Base-by-base conservation (phyloP, 2,888 invertebrate genomes). In the Drosophila imparisetae region DNA sequence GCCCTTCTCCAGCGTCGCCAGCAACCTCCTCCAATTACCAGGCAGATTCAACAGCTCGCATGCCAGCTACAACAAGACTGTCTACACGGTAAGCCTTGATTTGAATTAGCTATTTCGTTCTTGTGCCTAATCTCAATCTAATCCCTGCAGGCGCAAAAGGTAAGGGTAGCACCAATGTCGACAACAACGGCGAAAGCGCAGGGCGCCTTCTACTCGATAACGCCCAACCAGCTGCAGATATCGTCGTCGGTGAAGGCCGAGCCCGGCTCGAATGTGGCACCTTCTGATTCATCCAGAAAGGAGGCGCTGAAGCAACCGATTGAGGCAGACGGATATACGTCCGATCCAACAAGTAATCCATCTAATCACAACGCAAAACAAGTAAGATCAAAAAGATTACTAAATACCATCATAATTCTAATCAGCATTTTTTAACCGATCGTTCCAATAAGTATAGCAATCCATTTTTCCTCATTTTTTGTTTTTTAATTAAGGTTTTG, bases 201-300 rank as follows among this genome's bases (percentile, higher is more conserved):
- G 60, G 92, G 91, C 1, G 89, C 91, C 15, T 92, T 92, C 38
- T 91, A 92, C 58, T 89, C 91, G 2, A 86, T 91, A 21, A 88
- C 90, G 29, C 87, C 91, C n/a, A 52, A 84, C 4, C 91, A 91
- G 65, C 62, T 90, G 18, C 90, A 91, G 27, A 80, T 91, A 4
- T 80, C 92, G 21, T 83, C 92, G 2, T 92, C 92, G 5, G 85
- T 92, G 0, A 93, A 93, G 67, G 92, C 91, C 6, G 92, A 92
- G 69, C 91, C 92, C 2, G 92, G 92, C 24, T 92, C 92, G 11
- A 93, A 91, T 82, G 86, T 90, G 94, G 94, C 94, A 5, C 92
- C 94, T 86, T 94, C 95, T 30, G 95, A 95, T 82, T 93, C 94
- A 65, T 95, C 94, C 1, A 94, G 95, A 83, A 95, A 94, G 90